Evolutionary conservation across 2,113 vertebrate species (phyloP), one percentile per base, ranked within the genome.

Genomic region (Vicugna pacos): DNA sequence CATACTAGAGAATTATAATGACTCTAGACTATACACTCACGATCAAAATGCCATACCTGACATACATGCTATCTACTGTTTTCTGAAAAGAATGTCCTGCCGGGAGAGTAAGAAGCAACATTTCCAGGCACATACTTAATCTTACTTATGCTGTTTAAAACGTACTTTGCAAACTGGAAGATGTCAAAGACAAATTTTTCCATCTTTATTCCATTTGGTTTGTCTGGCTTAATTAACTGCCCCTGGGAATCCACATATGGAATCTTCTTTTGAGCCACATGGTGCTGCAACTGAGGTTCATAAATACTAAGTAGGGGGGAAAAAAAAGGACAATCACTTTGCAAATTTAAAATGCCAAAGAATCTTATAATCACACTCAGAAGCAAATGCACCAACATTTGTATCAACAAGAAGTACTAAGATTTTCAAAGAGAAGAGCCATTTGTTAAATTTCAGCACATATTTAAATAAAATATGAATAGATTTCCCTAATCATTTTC

Each of bases 161-260:
- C 99, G 89, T 99, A 99, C 99, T 99, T 99, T 95, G 99, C 99
- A 97, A 99, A 99, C 98, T 99, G 99, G 98, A 99, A 99, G 98
- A 99, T 99, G 98, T 99, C 99, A 4, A 99, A 99, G 96, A 99
- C 99, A 5, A 99, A 99, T 96, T 99, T 99, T 97, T 99, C 99
- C 99, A 99, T 99, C 98, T 99, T 99, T 96, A 99, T 99, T 67
- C 99, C 99, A 0, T 99, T 99, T 62, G 99, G 99, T 97, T 99
- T 99, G 96, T 99, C 99, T 0, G 99, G 99, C 92, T 98, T 99
- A 98, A 99, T 96, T 60, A 98, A 97, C n/a, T 98, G 98, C 54
- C 99, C 99, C 72, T 98, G 98, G 38, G 97, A 1, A 77, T 99
- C 98, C 98, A 99, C 98, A 2, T 98, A 98, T 0, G 99, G 99